Evolutionary conservation across 2,797 vertebrate genomes (phyloP).

Genomic region (Phalanger gymnotis): DNA sequence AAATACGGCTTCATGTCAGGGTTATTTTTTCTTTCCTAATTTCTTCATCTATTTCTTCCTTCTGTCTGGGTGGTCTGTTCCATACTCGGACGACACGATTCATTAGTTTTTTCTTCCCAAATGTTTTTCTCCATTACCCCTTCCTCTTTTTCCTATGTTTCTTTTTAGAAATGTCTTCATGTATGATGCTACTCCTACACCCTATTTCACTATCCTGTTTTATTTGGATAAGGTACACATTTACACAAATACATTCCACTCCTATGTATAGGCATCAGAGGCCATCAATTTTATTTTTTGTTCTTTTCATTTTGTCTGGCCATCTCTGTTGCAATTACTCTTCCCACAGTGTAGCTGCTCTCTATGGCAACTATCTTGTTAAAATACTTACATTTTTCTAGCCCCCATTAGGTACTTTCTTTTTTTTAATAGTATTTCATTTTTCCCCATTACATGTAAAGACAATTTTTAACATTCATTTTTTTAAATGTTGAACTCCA

Average conservation of each 20-base stretch:
- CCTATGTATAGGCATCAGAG: neutral
- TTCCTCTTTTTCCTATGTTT: neutral
- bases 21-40: neutral
- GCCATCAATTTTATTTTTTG: neutral
- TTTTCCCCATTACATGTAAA: neutral
- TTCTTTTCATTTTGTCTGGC: neutral
- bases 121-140: neutral
- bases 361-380: neutral
- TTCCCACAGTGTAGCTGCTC: neutral
- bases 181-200: neutral
- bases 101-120: neutral
- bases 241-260: neutral
- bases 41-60: neutral
- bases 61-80: neutral
- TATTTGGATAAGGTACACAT: neutral
- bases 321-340: neutral
- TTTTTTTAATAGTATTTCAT: neutral
- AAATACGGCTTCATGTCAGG: neutral
- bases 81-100: neutral
- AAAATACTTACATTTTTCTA: neutral
- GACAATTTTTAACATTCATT: neutral
- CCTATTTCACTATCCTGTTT: neutral
- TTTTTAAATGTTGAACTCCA: neutral
- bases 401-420: neutral
- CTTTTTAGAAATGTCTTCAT: neutral